Evolutionary conservation across 2,888 invertebrate genomes (phyloP).

Genomic region (Platycnemis pennipes): DNA sequence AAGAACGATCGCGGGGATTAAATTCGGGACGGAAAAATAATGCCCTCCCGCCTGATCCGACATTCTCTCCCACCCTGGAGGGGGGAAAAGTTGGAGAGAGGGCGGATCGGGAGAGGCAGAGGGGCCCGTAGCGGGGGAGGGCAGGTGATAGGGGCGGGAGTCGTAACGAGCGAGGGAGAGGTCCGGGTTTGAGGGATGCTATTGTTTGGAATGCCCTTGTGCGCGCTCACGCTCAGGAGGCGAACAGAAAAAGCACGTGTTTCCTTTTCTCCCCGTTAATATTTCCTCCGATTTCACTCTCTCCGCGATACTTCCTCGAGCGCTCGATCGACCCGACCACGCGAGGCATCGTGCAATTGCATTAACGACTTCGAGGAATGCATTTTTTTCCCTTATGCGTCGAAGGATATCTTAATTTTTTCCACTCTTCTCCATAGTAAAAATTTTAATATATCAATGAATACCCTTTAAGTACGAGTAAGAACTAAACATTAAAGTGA

Average conservation of each 20-base stretch:
- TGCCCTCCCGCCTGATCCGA: neutral
- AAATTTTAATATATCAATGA: no score
- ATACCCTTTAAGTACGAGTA: no score
- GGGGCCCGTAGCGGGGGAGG: neutral
- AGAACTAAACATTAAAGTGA: no score
- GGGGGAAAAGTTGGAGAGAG: neutral
- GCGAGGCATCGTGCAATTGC: neutral
- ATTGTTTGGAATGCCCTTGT: neutral
- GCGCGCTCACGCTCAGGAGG: neutral
- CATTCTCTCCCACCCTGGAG: neutral
- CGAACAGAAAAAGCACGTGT: neutral
- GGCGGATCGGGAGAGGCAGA: neutral
- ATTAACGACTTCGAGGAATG: neutral
- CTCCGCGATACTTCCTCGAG: neutral
- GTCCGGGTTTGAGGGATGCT: no score
- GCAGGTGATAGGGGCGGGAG: neutral
- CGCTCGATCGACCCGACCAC: neutral
- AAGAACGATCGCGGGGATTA: slow-evolving; percentile 42
- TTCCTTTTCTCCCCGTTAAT: neutral
- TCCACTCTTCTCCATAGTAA: no score
- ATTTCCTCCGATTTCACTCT: neutral
- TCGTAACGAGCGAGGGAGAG: neutral
- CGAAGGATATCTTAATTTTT: no score
- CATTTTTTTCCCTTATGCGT: no score
- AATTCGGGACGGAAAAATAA: slow-evolving; percentile 49